A percentile compares a stretch with the other conserved stretches of the same genome.
Evolutionary conservation across 2,888 invertebrate genomes (phyloP).

Genomic region (Macaria liturata): DNA sequence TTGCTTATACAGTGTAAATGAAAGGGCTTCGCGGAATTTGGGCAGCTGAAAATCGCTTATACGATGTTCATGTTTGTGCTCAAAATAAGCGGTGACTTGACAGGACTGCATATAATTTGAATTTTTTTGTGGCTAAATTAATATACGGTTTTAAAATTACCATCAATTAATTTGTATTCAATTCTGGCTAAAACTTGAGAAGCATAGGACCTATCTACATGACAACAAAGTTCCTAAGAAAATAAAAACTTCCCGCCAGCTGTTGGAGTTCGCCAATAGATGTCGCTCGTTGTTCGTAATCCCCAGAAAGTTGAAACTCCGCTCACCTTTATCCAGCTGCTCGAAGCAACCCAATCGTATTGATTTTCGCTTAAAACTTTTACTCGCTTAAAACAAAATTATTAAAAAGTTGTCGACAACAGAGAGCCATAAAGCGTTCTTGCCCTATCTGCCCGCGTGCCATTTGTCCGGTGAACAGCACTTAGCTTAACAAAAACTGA

Average conservation of each 20-base stretch:
- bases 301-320: slow-evolving; percentile 27
- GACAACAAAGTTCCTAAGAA: slow-evolving; percentile 7
- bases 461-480: slow-evolving; percentile 79
- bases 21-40: slow-evolving; percentile 16
- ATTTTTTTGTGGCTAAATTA: no score
- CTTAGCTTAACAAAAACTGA: slow-evolving; percentile 82
- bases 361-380: slow-evolving; percentile 38
- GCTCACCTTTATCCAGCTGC: slow-evolving; percentile 29
- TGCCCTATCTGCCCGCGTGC: slow-evolving; percentile 68
- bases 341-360: slow-evolving; percentile 29
- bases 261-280: slow-evolving; percentile 23
- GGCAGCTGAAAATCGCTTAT: slow-evolving; percentile 6
- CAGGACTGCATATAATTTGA: no score
- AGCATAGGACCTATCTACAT: slow-evolving; percentile 1
- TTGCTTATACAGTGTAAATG: slow-evolving; percentile 22
- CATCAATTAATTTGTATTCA: no score
- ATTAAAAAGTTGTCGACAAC: slow-evolving; percentile 37
- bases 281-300: slow-evolving; percentile 27
- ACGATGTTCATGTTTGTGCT: slow-evolving; percentile 1
- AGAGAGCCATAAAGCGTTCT: slow-evolving; percentile 57
- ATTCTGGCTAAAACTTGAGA: no score
- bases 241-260: slow-evolving; percentile 21
- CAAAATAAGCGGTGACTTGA: neutral
- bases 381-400: slow-evolving; percentile 48
- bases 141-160: no score